These are phyloP conservation scores for Cerastis rubricosa DNA, from an alignment of 2,888 invertebrate species.

Conservation along the genomic window DNA sequence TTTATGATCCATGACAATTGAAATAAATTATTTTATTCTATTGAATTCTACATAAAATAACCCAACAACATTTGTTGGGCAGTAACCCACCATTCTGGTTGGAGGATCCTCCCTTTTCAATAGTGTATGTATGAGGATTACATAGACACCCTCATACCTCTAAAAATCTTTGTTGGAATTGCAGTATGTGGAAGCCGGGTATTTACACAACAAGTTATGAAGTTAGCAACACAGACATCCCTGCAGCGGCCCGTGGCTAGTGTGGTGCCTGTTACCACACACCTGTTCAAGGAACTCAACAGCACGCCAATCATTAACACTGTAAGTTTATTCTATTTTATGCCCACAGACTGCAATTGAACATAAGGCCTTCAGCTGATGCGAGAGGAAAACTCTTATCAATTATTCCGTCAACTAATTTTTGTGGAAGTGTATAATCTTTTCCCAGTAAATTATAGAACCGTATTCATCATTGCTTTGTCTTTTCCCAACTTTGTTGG, in stretches of 20 bases:
- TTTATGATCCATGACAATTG: too few relatives aligned
- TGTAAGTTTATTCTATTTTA: constrained; percentile 70
- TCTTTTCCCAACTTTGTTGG: too few relatives aligned
- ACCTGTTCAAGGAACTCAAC: constrained; percentile 71
- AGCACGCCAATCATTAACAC: constrained; percentile 80
- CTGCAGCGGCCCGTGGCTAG: constrained; percentile 71
- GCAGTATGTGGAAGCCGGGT: constrained; percentile 78
- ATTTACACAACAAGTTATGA: constrained; percentile 79
- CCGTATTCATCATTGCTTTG: too few relatives aligned
- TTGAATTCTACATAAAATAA: not conserved
- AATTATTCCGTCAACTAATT: not conserved
- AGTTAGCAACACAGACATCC: constrained; percentile 76
- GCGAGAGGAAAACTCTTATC: not conserved
- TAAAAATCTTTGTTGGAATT: constrained; percentile 51
- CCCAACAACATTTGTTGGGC: not conserved
- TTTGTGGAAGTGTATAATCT: not conserved
- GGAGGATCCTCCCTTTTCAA: not conserved
- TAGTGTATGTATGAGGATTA: not conserved
- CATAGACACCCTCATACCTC: not conserved
- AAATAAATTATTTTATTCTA: too few relatives aligned
- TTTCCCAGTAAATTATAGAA: too few relatives aligned
- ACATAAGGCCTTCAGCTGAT: too few relatives aligned
- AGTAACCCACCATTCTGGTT: not conserved
- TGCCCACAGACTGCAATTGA: not conserved
- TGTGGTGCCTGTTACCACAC: constrained; percentile 69